Base-by-base conservation (phyloP, 37 sponge, comb jelly and placozoan genomes). In the Ianthella basta region DNA sequence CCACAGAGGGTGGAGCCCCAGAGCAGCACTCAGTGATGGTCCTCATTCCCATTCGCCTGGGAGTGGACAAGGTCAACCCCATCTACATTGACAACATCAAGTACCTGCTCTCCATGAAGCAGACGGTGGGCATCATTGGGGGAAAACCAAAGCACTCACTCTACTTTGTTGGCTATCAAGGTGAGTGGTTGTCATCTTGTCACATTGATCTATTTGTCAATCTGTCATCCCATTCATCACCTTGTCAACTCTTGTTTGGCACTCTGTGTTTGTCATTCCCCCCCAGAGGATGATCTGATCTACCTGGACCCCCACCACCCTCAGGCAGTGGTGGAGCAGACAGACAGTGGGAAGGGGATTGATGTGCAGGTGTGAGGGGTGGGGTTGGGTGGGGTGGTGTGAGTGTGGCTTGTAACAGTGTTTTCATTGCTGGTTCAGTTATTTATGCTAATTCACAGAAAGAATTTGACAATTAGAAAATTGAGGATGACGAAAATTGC, bases 81-180 rank as follows among this genome's bases (percentile, higher is more conserved):
- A 91, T 94, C 23, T 98, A 98, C 66, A 74, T 93, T 20, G 87
- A 88, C 0, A 92, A 95, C 59, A 85, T 98, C 34, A 87, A 16
- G 93, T 57, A 81, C 38, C 87, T 96, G 55, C 85, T 98, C 64
- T 54, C 93, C 5, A 83, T 96, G 32, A 90, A 94, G 50, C 88
- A 91, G 68, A 92, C 92, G 83, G 82, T 98, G 16, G 99, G 99
- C 24, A 93, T 98, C 60, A 98, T 98, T 55, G 99, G 99, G 57
- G 99, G 99, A 0, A 88, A 73, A 69, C 97, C 97, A 24, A 91
- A 83, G 53, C 99, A 98, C 67, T 98, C 99, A 39, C 93, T 98
- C 81, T 96, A 92, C 90, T 98, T 98, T 56, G 82, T 96, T n/a
- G 99, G 99, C 21, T 95, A 88, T 67, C 99, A 98, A 89, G 99